Base-by-base conservation (phyloP, 2,888 invertebrate species). In the Strigamia crassipes region DNA sequence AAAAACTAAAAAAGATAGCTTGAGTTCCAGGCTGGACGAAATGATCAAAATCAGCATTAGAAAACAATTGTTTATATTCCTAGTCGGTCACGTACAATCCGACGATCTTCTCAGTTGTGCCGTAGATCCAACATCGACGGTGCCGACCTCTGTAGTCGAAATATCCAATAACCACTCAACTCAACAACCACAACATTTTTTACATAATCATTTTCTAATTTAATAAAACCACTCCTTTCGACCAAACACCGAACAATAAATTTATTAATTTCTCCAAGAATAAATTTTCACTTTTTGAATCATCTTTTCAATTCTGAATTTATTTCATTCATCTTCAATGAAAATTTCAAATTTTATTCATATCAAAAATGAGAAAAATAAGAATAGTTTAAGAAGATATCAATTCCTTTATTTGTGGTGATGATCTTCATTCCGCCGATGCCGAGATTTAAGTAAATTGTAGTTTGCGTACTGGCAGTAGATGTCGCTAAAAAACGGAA, bases 401-500 rank as follows among this genome's bases (percentile, higher is more conserved):
- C 1, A 56, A 56, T 56, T 73, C n/a, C 31, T 73, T 73, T 31
- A 27, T 73, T 31, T 73, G 31, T 73, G 27, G 13, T 10, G 13
- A 18, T 56, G 56, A 21, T 56, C 56, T 13, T 73, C 73, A 13
- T n/a, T 73, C 6, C 23, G 31, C 15, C 31, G 73, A 51, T 10
- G 46, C 12, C 46, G 18, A 21, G 80, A 51, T 66, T 81, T 81
- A 0, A 86, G 82, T 41, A 86, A 82, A 81, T 86, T 85, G 83
- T 85, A 86, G 56, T 84, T 83, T 8, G 85, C 84, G 79, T 84
- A 86, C 15, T 78, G 66, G 80, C 85, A 84, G 21, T 84, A 46
- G 42, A 51, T 41, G 78, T 85, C 85, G 23, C 87, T 87, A 31
- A 89, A 66, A 84, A 87, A 88, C 38, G 90, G 90, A 83, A 90